phyloP scores from a whole-genome alignment of 2,797 vertebrate genomes.

The Anableps anableps region DNA sequence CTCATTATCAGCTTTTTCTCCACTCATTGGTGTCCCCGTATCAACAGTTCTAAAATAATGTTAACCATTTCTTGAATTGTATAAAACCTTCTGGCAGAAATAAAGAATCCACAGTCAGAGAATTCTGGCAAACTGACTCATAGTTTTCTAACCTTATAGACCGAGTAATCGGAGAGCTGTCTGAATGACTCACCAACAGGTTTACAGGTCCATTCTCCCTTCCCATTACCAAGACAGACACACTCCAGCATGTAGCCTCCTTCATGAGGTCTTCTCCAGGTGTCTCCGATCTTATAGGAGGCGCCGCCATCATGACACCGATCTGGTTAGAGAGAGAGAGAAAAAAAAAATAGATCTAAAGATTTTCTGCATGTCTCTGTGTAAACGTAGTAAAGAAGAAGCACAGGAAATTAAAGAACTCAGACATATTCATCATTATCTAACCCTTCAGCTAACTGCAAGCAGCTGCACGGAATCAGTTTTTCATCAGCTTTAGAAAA shows the following conservation, averaged over 20 bases:
- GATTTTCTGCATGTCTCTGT: neutral
- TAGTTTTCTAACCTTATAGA: neutral
- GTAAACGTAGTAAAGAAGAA: conserved; percentile 1
- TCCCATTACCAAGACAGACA: conserved; percentile 94
- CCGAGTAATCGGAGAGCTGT: conserved; percentile 16
- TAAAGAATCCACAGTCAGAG: neutral
- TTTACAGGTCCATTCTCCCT: conserved; percentile 99
- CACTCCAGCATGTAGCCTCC: conserved; percentile 97
- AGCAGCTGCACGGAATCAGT: conserved; percentile 50
- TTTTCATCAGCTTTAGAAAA: conserved; percentile 48
- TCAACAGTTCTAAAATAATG: neutral
- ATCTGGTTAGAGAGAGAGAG: conserved; percentile 76
- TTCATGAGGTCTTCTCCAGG: conserved; percentile 94
- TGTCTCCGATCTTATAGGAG: conserved; percentile 96
- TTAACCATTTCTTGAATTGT: neutral
- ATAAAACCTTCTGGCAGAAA: neutral
- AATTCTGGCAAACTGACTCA: neutral
- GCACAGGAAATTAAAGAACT: conserved; percentile 18
- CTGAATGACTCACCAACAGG: conserved; percentile 87
- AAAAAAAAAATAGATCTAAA: neutral
- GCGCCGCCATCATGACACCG: conserved; percentile 95
- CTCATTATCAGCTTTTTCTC: neutral
- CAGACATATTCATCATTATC: conserved; percentile 45
- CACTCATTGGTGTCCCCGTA: neutral
- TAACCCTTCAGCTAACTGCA: conserved; percentile 45